A percentile compares a stretch with the other conserved stretches of the same genome.
These are phyloP conservation scores for Collichthys lucidus DNA, from an alignment of 2,113 vertebrate species.

Conservation along the genomic window DNA sequence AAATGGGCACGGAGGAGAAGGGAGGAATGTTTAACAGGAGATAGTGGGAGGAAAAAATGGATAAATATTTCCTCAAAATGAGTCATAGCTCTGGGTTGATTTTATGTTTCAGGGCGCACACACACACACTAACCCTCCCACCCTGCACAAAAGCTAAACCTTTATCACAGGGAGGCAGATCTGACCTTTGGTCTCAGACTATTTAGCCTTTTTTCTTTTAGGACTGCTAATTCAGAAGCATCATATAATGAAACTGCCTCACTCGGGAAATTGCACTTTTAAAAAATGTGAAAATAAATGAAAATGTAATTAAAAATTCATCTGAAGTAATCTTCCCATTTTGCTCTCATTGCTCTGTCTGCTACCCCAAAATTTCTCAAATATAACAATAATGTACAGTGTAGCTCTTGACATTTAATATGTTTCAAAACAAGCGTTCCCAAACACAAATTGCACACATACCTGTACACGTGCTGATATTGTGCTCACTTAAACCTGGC, in stretches of 20 bases:
- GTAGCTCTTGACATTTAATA: neutral
- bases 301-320: neutral
- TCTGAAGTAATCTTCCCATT: neutral
- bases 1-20: slow-evolving; percentile 27
- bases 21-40: slow-evolving; percentile 52
- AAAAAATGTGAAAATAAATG: slow-evolving; percentile 6
- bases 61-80: slow-evolving; percentile 69
- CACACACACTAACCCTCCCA: no score
- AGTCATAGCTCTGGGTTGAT: slow-evolving; percentile 48
- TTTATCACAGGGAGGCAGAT: no score
- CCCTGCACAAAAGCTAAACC: no score
- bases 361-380: neutral
- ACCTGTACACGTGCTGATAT: neutral
- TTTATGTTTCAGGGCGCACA: slow-evolving; percentile 46
- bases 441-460: neutral
- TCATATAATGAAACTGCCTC: neutral
- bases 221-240: neutral
- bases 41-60: slow-evolving; percentile 51
- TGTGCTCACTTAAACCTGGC: neutral
- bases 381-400: neutral
- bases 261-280: neutral
- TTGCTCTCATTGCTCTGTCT: neutral
- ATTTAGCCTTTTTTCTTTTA: neutral
- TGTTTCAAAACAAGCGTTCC: neutral
- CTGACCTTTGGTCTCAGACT: neutral